Evolutionary conservation across 2,797 vertebrate species (phyloP).

Genomic region (Sylvilagus floridanus): DNA sequence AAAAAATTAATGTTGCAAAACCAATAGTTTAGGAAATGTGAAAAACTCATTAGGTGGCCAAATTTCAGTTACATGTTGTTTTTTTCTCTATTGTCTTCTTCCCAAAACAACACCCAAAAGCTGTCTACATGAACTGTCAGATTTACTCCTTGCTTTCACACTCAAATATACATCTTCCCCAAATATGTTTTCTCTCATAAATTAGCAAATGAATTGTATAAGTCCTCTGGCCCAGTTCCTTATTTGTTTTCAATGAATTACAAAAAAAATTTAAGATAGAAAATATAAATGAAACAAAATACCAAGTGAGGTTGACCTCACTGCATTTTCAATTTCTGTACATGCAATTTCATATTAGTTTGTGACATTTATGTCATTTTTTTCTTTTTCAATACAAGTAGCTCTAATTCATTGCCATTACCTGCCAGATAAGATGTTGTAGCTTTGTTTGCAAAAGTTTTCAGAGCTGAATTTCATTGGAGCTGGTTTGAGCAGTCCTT

Average conservation of each 20-base stretch:
- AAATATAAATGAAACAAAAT: not conserved
- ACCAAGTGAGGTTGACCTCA: not conserved
- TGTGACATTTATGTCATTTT: not conserved
- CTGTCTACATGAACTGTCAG: not conserved
- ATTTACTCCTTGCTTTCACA: not conserved
- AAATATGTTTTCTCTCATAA: not conserved
- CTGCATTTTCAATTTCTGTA: not conserved
- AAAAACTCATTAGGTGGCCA: not conserved
- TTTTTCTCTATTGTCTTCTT: not conserved
- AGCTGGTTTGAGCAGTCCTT: not conserved
- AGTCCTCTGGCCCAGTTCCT: not conserved
- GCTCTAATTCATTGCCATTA: not conserved
- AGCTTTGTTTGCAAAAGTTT: not conserved
- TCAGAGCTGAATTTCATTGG: not conserved
- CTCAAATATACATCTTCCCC: not conserved
- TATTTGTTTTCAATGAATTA: not conserved
- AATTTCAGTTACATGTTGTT: not conserved
- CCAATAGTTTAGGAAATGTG: slow-evolving; percentile 9
- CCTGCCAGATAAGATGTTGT: not conserved
- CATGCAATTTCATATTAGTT: not conserved
- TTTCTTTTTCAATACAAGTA: not conserved
- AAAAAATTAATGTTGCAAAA: not conserved
- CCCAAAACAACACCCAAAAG: not conserved
- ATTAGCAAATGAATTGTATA: not conserved
- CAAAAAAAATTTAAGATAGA: not conserved